Base-by-base conservation (phyloP, 2,113 vertebrate species). In the Hemichromis elongatus region DNA sequence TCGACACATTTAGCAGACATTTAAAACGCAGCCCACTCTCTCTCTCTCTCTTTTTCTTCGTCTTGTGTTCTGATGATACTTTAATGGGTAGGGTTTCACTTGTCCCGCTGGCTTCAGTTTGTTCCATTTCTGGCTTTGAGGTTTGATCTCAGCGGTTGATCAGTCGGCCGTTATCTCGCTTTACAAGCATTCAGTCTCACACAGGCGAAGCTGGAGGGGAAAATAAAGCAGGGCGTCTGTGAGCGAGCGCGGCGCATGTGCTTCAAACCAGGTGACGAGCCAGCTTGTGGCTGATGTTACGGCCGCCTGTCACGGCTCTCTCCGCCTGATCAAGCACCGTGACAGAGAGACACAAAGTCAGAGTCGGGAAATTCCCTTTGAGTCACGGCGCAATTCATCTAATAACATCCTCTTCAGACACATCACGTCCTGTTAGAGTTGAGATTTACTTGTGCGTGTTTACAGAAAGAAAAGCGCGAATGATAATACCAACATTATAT, bases 351-450 rank as follows among this genome's bases (percentile, higher is more conserved):
- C 59, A 2, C 59, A 1, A n/a, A 63, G 33, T 66, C 59, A 66
- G 30, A 78, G 50, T 1, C 10, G 80, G 88, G 89, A 89, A 90
- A 75, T 90, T 89, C 86, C 92, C 81, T 77, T 50, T 73, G 89
- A 86, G 57, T 89, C 81, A 88, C 47, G 83, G 78, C 10, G 57
- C 55, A 85, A 19, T 63, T 84, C 61, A 4, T 86, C 68, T 79
- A 77, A 83, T 80, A 85, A 88, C 82, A 77, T 82, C 85, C 52
- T 53, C 68, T 57, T 73, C 80, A 54, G 50, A 88, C 54, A 47
- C 45, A 88, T 90, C 79, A 68, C 85, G 82, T 92, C 86, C 86
- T 84, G 77, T 79, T 30, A 9, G n/a, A 19, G 50, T 13, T 6
- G 7, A 30, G 14, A 18, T 75, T 30, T 66, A 33, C 52, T n/a